Conservation (phyloP, 2,113 vertebrate species). For the Gracilinanus agilis region DNA sequence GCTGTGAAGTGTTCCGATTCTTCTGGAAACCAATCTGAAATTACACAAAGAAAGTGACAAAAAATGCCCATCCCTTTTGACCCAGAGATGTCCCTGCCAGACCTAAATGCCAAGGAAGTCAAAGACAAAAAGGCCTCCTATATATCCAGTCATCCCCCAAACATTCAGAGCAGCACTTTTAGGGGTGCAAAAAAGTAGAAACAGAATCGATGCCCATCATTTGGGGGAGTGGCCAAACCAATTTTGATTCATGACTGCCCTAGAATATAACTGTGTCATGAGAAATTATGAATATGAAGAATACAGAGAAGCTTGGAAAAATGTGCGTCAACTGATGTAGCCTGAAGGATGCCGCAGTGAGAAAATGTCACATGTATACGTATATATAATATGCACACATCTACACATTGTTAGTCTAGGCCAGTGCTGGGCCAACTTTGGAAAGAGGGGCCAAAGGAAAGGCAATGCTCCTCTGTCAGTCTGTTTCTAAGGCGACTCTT, state of each 20-base stretch:
- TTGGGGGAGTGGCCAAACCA: background rate
- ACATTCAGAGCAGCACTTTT: background rate
- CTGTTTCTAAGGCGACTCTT: too few species aligned
- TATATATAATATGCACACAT: too few species aligned
- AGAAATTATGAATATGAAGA: background rate
- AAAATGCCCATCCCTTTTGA: background rate
- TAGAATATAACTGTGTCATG: background rate
- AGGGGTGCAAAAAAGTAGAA: background rate
- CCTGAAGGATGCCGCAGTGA: too few species aligned
- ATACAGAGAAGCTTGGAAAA: background rate
- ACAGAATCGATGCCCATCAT: background rate
- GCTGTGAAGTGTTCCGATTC: background rate
- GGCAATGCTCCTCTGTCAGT: too few species aligned
- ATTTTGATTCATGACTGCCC: background rate
- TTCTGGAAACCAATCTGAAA: too few species aligned
- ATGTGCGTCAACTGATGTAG: too few species aligned
- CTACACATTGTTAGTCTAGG: too few species aligned
- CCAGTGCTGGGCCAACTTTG: too few species aligned
- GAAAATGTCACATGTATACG: too few species aligned
- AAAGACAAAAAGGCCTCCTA: background rate
- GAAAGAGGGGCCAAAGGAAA: too few species aligned
- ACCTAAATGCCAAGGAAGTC: background rate
- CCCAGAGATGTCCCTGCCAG: background rate
- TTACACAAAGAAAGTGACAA: background rate
- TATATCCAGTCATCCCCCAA: too few species aligned